A percentile compares a stretch with the other conserved stretches of the same genome.
Conservation (phyloP, 2,113 vertebrate genomes). For the Hypanus sabinus region DNA sequence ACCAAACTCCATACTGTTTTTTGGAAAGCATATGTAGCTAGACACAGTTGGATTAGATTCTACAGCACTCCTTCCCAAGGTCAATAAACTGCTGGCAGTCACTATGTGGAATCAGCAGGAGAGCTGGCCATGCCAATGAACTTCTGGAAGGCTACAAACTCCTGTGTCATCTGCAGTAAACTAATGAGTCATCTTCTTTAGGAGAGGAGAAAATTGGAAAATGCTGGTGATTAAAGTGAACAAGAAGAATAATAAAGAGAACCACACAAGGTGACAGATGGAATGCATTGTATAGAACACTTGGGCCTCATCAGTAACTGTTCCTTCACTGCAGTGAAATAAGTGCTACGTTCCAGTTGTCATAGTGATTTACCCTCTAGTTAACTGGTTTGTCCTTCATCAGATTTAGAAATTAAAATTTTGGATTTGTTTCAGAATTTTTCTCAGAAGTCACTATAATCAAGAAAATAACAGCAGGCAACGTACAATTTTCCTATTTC, state of each 20-base stretch:
- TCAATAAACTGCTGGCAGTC: not conserved
- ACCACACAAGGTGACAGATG: not conserved
- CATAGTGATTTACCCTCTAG: not conserved
- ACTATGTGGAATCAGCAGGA: not conserved
- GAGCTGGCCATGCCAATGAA: not conserved
- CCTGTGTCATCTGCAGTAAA: not conserved
- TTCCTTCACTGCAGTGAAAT: not conserved
- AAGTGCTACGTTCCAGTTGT: not conserved
- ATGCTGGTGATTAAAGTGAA: not conserved
- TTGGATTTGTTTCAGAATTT: no score
- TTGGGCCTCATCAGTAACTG: slow-evolving; percentile 7
- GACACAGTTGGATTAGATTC: not conserved
- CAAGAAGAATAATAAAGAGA: not conserved
- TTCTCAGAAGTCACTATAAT: not conserved
- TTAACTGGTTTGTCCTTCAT: not conserved
- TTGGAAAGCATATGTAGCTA: not conserved
- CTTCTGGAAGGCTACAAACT: not conserved
- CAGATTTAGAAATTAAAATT: not conserved
- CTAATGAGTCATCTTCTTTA: not conserved
- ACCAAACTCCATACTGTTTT: no score
- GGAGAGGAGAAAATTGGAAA: not conserved
- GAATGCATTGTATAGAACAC: not conserved
- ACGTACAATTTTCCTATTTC: not conserved
- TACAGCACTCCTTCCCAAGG: not conserved
- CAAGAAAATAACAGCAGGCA: not conserved